phyloP scores from a whole-genome alignment of 2,113 vertebrate genomes.

The Lasiurus cinereus region DNA sequence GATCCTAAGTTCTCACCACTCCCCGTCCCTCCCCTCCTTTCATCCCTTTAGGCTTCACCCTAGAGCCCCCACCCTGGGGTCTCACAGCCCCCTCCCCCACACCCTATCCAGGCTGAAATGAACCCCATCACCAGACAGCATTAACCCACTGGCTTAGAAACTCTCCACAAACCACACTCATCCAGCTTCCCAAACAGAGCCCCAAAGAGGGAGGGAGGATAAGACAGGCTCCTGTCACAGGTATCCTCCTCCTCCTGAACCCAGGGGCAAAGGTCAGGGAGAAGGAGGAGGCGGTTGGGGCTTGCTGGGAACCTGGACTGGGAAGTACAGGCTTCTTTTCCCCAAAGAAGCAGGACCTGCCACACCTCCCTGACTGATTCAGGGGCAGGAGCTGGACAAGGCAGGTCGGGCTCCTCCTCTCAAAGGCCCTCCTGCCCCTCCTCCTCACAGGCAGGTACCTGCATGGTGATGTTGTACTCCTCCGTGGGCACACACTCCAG shows the following conservation, averaged over 20 bases:
- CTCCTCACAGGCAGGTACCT: constrained; percentile 88
- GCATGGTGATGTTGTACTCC: constrained; percentile 95
- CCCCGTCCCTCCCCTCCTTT: constrained; percentile 52
- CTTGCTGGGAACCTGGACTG: not conserved
- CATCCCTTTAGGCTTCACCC: not conserved
- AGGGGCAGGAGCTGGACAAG: not conserved
- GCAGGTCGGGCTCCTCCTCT: not conserved
- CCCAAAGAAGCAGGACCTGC: not conserved
- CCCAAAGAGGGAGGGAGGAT: not conserved
- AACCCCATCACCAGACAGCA: not conserved
- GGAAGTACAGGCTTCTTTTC: constrained; percentile 8
- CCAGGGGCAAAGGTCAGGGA: not conserved
- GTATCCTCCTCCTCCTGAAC: not conserved
- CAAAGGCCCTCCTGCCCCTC: not conserved
- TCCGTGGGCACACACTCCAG: constrained; percentile 94
- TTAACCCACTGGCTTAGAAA: not conserved
- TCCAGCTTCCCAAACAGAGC: not conserved
- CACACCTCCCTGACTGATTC: not conserved
- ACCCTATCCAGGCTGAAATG: constrained; percentile 5
- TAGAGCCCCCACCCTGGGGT: not conserved
- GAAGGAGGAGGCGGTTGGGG: not conserved
- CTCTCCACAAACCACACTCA: not conserved
- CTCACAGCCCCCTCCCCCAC: constrained; percentile 17
- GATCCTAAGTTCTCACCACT: constrained; percentile 73
- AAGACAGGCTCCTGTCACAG: not conserved